A percentile compares a stretch with the other conserved stretches of the same genome.
Conservation (phyloP, 2,113 vertebrate species). For the Orientallactaga bullata region DNA sequence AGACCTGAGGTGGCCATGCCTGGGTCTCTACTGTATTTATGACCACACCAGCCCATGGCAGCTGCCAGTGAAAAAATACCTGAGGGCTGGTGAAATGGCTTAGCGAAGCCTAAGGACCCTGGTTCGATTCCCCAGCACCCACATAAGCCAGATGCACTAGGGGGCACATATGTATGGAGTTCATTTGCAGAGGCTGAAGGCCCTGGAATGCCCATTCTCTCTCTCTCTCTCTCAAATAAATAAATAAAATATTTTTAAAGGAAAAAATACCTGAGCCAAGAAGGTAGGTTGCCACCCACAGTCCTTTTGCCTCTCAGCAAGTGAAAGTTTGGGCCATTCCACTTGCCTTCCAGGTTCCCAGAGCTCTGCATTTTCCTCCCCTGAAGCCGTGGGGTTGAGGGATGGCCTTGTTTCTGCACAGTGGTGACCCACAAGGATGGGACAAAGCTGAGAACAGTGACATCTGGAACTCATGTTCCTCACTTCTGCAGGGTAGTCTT, state of each 20-base stretch:
- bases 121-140: no score
- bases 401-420: background rate
- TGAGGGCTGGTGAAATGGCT: no score
- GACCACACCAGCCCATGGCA: accelerated
- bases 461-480: accelerated
- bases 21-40: accelerated
- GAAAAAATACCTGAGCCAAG: accelerated
- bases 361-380: background rate
- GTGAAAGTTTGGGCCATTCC: accelerated
- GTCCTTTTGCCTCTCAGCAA: background rate
- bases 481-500: background rate
- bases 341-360: accelerated
- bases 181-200: no score
- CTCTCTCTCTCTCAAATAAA: no score
- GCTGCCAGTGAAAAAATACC: no score
- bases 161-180: no score
- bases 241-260: no score
- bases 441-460: accelerated
- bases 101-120: no score
- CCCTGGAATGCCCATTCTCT: no score
- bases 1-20: accelerated
- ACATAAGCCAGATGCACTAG: no score
- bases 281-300: no score
- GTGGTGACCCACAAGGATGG: accelerated
- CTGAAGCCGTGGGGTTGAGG: background rate